These are phyloP conservation scores for Tetranychus piercei DNA, from an alignment of 2,888 invertebrate species.

Conservation along the genomic window DNA sequence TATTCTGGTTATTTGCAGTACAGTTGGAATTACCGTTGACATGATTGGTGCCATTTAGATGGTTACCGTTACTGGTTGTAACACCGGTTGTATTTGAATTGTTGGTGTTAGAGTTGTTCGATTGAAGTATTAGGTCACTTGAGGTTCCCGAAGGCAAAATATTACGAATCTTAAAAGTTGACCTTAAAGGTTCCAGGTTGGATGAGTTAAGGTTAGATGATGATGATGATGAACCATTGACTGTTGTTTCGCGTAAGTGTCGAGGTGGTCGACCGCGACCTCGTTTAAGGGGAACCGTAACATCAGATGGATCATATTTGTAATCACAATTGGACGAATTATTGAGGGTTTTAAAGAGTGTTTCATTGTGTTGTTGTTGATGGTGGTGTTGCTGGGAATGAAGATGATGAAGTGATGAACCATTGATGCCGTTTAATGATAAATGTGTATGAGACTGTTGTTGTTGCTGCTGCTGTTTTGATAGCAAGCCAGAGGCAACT, in stretches of 20 bases:
- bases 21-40: no score
- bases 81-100: conserved; percentile 6
- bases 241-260: neutral
- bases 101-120: neutral
- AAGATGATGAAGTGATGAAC: neutral
- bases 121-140: neutral
- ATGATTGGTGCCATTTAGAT: neutral
- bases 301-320: neutral
- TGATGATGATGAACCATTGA: neutral
- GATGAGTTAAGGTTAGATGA: neutral
- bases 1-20: neutral
- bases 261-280: conserved; percentile 13
- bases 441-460: neutral
- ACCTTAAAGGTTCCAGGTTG: neutral
- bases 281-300: conserved; percentile 5
- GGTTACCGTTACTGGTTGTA: neutral
- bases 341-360: neutral
- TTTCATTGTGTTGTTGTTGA: neutral
- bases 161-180: conserved; percentile 11
- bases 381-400: neutral
- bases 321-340: neutral
- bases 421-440: neutral
- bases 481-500: neutral
- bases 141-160: conserved; percentile 15
- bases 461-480: neutral